Evolutionary conservation across 2,797 vertebrate species (phyloP).

Genomic region (Myripristis jacobus): DNA sequence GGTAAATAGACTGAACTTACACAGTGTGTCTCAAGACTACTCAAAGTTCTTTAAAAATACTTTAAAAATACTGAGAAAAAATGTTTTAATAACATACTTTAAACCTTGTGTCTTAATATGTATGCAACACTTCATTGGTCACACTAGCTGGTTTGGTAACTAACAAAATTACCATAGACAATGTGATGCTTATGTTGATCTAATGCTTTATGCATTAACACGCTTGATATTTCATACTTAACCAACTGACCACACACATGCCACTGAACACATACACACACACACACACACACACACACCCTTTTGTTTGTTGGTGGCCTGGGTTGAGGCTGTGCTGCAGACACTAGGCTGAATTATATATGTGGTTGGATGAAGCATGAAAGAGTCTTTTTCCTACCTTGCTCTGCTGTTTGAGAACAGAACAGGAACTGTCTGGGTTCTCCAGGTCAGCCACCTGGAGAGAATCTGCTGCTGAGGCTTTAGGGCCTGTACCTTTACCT

Average conservation of each 20-base stretch:
- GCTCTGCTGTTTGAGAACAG: conserved; percentile 39
- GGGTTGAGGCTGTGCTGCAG: neutral
- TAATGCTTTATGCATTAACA: neutral
- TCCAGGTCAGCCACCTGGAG: conserved; percentile 24
- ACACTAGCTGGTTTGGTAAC: neutral
- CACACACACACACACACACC: neutral
- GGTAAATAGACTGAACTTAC: too few species aligned
- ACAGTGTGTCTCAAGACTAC: too few species aligned
- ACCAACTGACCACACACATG: too few species aligned
- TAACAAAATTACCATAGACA: neutral
- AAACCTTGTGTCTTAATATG: neutral
- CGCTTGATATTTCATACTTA: neutral
- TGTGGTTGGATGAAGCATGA: neutral
- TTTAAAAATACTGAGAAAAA: neutral
- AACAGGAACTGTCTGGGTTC: conserved; percentile 44
- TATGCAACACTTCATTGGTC: neutral
- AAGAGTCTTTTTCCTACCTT: conserved; percentile 61
- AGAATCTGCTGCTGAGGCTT: conserved; percentile 34
- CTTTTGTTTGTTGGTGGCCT: neutral
- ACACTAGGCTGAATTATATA: neutral
- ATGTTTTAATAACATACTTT: neutral
- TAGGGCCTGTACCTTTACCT: conserved; percentile 51
- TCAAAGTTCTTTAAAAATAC: too few species aligned
- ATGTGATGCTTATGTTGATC: neutral
- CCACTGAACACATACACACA: too few species aligned